Evolutionary conservation across 2,888 invertebrate genomes (phyloP).

Genomic region (Onthophagus sagittarius): DNA sequence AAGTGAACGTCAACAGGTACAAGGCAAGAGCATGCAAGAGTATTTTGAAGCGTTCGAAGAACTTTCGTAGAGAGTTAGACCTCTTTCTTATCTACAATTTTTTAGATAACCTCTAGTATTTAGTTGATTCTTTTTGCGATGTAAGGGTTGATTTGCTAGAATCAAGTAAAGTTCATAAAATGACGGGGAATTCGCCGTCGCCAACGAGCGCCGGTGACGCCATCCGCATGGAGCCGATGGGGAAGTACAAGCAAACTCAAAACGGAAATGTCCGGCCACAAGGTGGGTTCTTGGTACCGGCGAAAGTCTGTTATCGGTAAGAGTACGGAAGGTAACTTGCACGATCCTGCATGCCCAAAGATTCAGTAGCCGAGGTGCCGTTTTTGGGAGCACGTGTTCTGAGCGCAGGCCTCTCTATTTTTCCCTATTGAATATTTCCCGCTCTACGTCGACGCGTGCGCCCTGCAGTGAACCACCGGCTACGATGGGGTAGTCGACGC

Average conservation of each 20-base stretch:
- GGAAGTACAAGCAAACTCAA: slow-evolving; percentile 60
- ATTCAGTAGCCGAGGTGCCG: not conserved
- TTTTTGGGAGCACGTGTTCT: slow-evolving; percentile 11
- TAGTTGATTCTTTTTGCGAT: slow-evolving; percentile 26
- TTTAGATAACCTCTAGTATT: slow-evolving; percentile 2
- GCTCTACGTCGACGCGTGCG: slow-evolving; percentile 14
- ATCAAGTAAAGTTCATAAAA: slow-evolving; percentile 23
- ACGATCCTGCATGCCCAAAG: slow-evolving; percentile 6
- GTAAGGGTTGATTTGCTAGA: slow-evolving; percentile 30
- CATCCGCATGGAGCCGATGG: slow-evolving; percentile 63
- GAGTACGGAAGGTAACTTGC: slow-evolving; percentile 9
- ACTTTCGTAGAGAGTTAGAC: slow-evolving; percentile 4
- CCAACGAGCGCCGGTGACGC: slow-evolving; percentile 46
- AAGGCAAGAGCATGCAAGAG: slow-evolving; percentile 30
- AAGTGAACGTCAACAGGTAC: slow-evolving; percentile 35
- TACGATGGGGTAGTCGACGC: slow-evolving; percentile 25
- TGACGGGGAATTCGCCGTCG: slow-evolving; percentile 41
- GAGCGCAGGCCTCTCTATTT: slow-evolving; percentile 6
- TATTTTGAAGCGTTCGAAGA: slow-evolving; percentile 17
- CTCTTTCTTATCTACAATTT: not conserved
- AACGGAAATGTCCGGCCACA: slow-evolving; percentile 57
- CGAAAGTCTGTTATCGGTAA: not conserved
- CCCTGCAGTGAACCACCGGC: slow-evolving; percentile 27
- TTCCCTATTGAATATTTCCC: slow-evolving; percentile 13
- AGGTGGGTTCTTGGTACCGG: slow-evolving; percentile 27